Evolutionary conservation across 2,797 vertebrate species (phyloP).

Genomic region (Tangara arthus): DNA sequence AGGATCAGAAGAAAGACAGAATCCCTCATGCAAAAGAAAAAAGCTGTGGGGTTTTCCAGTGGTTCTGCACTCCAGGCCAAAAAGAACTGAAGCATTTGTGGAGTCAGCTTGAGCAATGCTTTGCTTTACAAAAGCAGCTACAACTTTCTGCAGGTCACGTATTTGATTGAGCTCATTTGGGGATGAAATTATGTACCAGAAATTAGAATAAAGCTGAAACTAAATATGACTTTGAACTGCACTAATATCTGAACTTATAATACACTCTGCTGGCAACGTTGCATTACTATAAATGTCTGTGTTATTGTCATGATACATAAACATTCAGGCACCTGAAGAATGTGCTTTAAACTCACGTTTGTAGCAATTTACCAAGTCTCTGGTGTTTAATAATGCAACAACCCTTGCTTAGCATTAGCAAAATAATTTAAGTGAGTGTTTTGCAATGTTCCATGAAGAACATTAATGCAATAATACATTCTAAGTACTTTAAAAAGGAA

Average conservation of each 20-base stretch:
- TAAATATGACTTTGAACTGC: neutral
- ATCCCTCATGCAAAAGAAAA: neutral
- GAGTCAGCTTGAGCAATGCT: neutral
- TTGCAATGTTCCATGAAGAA: constrained; percentile 64
- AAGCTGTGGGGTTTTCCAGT: neutral
- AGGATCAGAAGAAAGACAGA: neutral
- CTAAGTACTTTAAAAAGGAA: constrained; percentile 41
- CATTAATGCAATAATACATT: constrained; percentile 66
- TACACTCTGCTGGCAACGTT: neutral
- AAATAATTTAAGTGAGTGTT: constrained; percentile 64
- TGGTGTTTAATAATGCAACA: constrained; percentile 66
- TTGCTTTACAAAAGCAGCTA: neutral
- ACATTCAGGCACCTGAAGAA: constrained; percentile 33
- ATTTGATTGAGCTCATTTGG: constrained; percentile 5
- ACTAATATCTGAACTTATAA: neutral
- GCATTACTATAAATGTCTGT: neutral
- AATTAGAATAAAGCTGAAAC: neutral
- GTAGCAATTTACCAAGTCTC: constrained; percentile 42
- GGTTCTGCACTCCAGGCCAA: neutral
- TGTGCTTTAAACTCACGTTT: constrained; percentile 23
- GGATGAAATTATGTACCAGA: neutral
- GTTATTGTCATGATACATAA: neutral
- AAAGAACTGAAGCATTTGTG: neutral
- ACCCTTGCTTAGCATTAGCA: constrained; percentile 55
- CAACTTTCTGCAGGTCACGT: neutral